Conservation (phyloP, 2,797 vertebrate species). For the Oreochromis grahami region DNA sequence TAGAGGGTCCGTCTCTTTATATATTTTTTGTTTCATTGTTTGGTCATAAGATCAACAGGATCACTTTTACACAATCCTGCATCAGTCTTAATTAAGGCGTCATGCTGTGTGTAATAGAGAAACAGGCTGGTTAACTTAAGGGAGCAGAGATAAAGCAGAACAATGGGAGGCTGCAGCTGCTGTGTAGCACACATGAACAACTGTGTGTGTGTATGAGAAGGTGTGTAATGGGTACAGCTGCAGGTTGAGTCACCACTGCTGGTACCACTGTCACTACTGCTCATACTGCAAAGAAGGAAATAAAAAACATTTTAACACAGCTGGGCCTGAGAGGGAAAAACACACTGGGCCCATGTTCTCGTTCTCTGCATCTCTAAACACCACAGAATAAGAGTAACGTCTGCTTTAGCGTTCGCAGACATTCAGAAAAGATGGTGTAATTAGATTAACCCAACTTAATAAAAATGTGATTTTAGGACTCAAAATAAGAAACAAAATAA, state of each 20-base stretch:
- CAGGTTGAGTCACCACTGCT: background rate
- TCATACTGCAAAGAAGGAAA: background rate
- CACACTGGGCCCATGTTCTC: background rate
- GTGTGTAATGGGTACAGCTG: background rate
- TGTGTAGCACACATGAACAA: background rate
- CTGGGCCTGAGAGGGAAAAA: background rate
- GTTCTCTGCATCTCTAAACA: background rate
- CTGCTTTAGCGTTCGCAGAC: background rate
- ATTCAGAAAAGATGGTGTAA: accelerated
- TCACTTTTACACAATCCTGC: background rate
- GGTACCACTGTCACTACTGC: background rate
- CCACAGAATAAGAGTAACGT: accelerated
- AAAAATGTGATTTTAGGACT: background rate
- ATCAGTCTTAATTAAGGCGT: background rate
- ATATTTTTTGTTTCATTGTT: background rate
- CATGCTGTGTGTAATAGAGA: background rate
- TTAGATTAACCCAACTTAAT: background rate
- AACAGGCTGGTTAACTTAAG: background rate
- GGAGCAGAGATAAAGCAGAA: background rate
- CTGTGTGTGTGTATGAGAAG: background rate
- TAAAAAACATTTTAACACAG: background rate
- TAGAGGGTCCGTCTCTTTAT: background rate
- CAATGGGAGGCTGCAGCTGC: background rate
- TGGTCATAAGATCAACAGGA: background rate
- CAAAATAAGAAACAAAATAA: background rate